phyloP scores from a whole-genome alignment of 1,140 invertebrate species.

The Oncopeltus fasciatus region DNA sequence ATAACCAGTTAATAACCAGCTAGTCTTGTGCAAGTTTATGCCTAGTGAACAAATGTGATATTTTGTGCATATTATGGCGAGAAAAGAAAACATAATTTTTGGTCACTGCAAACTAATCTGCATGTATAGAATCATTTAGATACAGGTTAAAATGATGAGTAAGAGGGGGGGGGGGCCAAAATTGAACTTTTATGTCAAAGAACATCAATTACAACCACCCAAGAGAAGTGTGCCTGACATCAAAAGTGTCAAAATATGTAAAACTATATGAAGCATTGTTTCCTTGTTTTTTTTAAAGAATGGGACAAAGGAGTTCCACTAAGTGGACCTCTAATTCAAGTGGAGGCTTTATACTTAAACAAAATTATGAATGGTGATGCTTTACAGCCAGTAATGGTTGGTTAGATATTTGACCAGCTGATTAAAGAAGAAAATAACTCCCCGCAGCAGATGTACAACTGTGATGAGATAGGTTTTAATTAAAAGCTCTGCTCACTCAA shows the following conservation, averaged over 20 bases:
- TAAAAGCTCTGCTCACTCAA: constrained; percentile 30
- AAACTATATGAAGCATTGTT: neutral
- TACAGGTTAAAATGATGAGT: too few relatives aligned
- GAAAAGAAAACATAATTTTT: too few relatives aligned
- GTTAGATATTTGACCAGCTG: constrained; percentile 19
- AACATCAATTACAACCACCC: too few relatives aligned
- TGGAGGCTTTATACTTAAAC: constrained; percentile 23
- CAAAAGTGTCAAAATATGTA: neutral
- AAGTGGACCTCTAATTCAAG: constrained; percentile 20
- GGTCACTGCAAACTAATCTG: too few relatives aligned
- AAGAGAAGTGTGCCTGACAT: too few relatives aligned
- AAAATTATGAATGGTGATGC: constrained; percentile 18
- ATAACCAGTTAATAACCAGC: too few relatives aligned
- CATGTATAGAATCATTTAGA: too few relatives aligned
- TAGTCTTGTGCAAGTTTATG: too few relatives aligned
- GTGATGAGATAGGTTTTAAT: constrained; percentile 30
- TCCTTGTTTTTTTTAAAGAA: neutral
- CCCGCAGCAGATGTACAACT: constrained; percentile 28
- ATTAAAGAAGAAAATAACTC: constrained; percentile 7
- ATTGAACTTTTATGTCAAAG: too few relatives aligned
- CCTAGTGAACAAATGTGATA: too few relatives aligned
- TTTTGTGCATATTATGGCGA: too few relatives aligned
- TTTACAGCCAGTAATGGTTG: constrained; percentile 28
- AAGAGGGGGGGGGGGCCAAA: too few relatives aligned
- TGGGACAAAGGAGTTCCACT: constrained; percentile 21